phyloP scores from a whole-genome alignment of 2,797 vertebrate species.

The Gadopsis bispinosus region DNA sequence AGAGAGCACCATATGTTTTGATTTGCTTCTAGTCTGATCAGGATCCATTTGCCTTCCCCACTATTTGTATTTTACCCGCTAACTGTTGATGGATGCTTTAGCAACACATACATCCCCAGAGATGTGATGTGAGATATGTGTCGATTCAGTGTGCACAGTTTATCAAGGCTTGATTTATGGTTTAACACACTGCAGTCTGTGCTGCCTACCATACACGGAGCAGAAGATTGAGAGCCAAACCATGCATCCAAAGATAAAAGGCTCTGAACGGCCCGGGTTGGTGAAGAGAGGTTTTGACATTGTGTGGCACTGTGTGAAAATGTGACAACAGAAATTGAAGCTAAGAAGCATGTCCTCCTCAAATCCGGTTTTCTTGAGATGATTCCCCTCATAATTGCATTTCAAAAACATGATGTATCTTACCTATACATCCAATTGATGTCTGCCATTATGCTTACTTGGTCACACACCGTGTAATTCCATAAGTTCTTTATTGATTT shows the following conservation, averaged over 20 bases:
- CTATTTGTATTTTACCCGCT: conserved; percentile 56
- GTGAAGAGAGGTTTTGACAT: not conserved
- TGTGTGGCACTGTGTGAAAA: conserved; percentile 9
- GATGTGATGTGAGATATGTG: conserved; percentile 51
- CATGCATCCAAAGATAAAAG: conserved; percentile 30
- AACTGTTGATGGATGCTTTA: conserved; percentile 50
- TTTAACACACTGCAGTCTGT: conserved; percentile 8
- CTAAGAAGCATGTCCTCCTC: not conserved
- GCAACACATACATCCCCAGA: conserved; percentile 21
- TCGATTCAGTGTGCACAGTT: conserved; percentile 44
- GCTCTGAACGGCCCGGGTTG: not conserved
- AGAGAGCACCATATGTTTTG: conserved; percentile 25
- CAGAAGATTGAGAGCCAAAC: conserved; percentile 19
- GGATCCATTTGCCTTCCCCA: conserved; percentile 36
- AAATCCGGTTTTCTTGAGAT: conserved; percentile 5
- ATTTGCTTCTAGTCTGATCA: conserved; percentile 40
- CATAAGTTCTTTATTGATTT: conserved; percentile 65
- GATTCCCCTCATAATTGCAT: not conserved
- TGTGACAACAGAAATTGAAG: conserved; percentile 5
- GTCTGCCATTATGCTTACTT: conserved; percentile 30
- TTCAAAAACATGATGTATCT: conserved; percentile 26
- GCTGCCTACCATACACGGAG: conserved; percentile 12
- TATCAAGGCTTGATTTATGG: conserved; percentile 57
- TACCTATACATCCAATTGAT: conserved; percentile 43
- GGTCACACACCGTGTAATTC: conserved; percentile 45